Base-by-base conservation (phyloP, 2,797 vertebrate genomes). In the Gallinago nigripennis region DNA sequence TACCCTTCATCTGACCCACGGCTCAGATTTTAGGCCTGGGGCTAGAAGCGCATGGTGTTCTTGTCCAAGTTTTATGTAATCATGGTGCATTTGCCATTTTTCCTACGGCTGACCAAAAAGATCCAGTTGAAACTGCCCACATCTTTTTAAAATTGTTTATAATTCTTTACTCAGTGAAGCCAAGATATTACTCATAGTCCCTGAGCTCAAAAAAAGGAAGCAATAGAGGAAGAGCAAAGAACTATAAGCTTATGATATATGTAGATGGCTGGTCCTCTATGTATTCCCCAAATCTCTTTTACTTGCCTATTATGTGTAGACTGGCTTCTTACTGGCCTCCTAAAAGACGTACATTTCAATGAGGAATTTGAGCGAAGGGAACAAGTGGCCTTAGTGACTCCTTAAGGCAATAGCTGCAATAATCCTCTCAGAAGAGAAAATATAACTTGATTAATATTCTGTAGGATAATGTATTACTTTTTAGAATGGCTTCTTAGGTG, bases 401-500 rank as follows among this genome's bases (percentile, higher is more conserved):
- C 78, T 95, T 87, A 82, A 82, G 48, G 90, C 93, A 89, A 68
- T 45, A 89, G 48, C 73, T 70, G 43, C 56, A 80, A 68, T 85
- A 75, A 81, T 91, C 82, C 65, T 85, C 71, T 87, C 72, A 58
- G 76, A 88, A 87, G 41, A 89, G 69, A 89, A 93, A 87, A 85
- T 68, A 28, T 56, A 66, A 72, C 51, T 66, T 33, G 63, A 86
- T 92, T 88, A 84, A 79, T 90, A 92, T 90, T 80, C 92, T 82
- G 25, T 3, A 9, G 61, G 33, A 61, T 66, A 73, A 64, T 2
- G 10, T 33, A 23, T 54, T 86, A 24, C 80, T 86, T 92, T 92
- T 91, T 66, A 90, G 64, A 84, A 75, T 43, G 11, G 54, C 60
- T 79, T 69, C 48, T 73, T 81, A 63, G 0, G 0, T 53, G 50